Evolutionary conservation across 2,888 invertebrate genomes (phyloP).

Genomic region (Dasypogon diadema): DNA sequence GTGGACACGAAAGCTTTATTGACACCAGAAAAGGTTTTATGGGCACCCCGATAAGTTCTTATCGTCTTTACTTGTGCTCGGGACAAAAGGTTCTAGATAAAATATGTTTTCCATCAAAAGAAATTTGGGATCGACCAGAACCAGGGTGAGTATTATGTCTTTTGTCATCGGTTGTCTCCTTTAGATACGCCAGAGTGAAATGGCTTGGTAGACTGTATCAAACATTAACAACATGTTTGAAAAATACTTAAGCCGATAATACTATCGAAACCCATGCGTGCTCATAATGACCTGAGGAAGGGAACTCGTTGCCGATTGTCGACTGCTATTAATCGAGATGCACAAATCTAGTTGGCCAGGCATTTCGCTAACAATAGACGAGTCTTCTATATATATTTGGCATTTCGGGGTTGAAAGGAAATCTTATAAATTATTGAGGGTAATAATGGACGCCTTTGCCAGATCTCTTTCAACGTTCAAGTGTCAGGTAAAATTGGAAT

Average conservation of each 20-base stretch:
- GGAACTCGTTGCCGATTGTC: constrained; percentile 20
- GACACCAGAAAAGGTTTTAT: constrained; percentile 45
- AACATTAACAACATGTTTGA: constrained; percentile 43
- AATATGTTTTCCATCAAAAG: constrained; percentile 28
- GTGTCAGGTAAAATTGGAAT: constrained; percentile 42
- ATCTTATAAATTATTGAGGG: constrained; percentile 44
- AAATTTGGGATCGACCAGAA: constrained; percentile 1
- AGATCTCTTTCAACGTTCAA: constrained; percentile 29
- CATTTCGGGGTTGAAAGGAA: constrained; percentile 10
- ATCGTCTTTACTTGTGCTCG: constrained; percentile 27
- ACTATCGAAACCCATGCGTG: constrained; percentile 34
- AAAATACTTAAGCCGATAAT: constrained; percentile 35
- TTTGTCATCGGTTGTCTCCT: constrained; percentile 16
- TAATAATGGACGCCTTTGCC: constrained; percentile 41
- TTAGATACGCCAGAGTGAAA: constrained; percentile 1
- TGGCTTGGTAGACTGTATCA: not conserved
- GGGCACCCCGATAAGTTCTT: constrained; percentile 32
- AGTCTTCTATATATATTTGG: constrained; percentile 27
- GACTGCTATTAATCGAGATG: constrained; percentile 45
- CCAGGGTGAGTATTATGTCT: constrained; percentile 11
- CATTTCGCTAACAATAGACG: constrained; percentile 22
- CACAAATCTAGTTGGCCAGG: constrained; percentile 21
- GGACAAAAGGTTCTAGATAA: constrained; percentile 41
- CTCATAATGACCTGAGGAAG: constrained; percentile 13
- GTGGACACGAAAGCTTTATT: constrained; percentile 45